phyloP scores from a whole-genome alignment of 2,797 vertebrate species.

The Myoxocephalus aenaeus region DNA sequence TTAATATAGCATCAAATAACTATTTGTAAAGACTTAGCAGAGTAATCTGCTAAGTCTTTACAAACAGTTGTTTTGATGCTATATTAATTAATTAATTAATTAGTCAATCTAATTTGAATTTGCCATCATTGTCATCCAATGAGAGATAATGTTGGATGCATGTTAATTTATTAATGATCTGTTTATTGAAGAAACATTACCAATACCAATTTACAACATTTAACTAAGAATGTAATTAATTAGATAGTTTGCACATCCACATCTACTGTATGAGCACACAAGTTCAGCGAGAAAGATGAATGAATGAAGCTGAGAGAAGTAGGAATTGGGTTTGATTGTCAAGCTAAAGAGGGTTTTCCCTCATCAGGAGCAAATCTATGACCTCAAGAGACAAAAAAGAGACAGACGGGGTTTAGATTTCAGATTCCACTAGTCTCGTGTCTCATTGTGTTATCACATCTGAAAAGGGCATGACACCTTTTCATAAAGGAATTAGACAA shows the following conservation, averaged over 20 bases:
- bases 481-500: background rate
- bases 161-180: background rate
- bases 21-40: background rate
- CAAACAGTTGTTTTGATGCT: too few species aligned
- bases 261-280: too few species aligned
- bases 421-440: background rate
- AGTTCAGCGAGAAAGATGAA: background rate
- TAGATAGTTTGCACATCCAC: background rate
- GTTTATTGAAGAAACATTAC: background rate
- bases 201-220: background rate
- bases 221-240: background rate
- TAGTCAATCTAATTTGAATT: background rate
- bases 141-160: background rate
- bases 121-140: background rate
- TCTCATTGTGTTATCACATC: background rate
- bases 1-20: background rate
- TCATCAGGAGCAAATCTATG: background rate
- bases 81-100: too few species aligned
- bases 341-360: too few species aligned
- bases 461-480: background rate
- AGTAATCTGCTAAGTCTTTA: too few species aligned
- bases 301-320: background rate
- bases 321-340: background rate
- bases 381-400: background rate
- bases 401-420: background rate